phyloP scores from a whole-genome alignment of 92 coral and sea anemone genomes.

The Blastomussa wellsi region DNA sequence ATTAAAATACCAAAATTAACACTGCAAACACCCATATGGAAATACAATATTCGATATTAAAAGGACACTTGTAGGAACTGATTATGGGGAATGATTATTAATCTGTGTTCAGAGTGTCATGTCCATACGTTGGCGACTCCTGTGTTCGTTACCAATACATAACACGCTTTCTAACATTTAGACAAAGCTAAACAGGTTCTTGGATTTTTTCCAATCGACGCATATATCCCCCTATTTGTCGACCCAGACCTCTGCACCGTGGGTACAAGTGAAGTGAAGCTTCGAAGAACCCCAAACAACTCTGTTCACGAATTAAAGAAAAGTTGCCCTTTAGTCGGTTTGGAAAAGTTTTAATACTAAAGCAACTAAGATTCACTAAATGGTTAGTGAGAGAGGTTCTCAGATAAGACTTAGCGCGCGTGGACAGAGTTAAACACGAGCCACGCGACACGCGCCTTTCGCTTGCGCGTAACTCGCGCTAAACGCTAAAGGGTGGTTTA shows the following conservation, averaged over 20 bases:
- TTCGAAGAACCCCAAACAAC: not conserved
- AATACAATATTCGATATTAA: not conserved
- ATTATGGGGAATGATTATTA: not conserved
- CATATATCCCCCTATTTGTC: not conserved
- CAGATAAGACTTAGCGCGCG: too few relatives aligned
- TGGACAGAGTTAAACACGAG: too few relatives aligned
- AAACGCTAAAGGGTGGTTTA: too few relatives aligned
- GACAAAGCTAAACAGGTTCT: constrained; percentile 12
- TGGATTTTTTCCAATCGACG: constrained; percentile 34
- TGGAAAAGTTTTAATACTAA: too few relatives aligned
- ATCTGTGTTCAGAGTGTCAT: not conserved
- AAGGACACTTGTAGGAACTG: not conserved
- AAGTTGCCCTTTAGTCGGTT: too few relatives aligned
- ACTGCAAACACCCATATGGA: not conserved
- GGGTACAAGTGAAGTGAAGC: not conserved
- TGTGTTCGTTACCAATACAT: not conserved
- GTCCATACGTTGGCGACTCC: too few relatives aligned
- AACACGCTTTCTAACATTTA: too few relatives aligned
- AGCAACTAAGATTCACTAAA: too few relatives aligned
- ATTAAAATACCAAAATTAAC: not conserved
- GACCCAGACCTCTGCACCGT: not conserved
- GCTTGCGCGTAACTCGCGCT: too few relatives aligned
- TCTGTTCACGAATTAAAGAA: not conserved
- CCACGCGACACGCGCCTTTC: too few relatives aligned
- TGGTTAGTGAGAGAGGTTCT: too few relatives aligned